phyloP scores from a whole-genome alignment of 2,113 vertebrate species.

The Lagopus muta region DNA sequence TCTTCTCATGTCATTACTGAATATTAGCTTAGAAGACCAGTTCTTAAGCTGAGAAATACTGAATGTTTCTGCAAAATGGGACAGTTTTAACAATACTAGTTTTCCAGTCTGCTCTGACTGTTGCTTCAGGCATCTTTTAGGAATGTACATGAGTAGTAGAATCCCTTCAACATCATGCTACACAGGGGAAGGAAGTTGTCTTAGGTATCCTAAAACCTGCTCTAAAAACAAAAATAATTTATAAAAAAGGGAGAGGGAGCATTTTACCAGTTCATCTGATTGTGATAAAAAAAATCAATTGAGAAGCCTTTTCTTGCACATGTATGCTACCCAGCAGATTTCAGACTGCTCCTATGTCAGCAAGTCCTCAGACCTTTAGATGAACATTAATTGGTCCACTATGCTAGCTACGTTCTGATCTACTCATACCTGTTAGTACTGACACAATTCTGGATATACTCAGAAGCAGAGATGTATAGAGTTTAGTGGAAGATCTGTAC shows the following conservation, averaged over 20 bases:
- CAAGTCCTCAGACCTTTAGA: neutral
- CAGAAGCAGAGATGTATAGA: neutral
- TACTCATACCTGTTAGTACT: neutral
- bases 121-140: neutral
- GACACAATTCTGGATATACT: neutral
- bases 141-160: neutral
- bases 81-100: neutral
- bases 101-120: neutral
- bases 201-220: neutral
- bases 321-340: neutral
- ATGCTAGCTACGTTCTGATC: neutral
- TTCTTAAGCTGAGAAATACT: neutral
- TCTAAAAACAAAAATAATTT: neutral
- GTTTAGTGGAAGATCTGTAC: neutral
- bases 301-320: neutral
- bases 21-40: neutral
- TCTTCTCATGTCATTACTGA: neutral
- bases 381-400: neutral
- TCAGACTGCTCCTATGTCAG: neutral
- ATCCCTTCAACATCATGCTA: neutral
- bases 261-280: neutral
- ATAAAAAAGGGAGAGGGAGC: neutral
- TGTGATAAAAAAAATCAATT: neutral
- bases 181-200: neutral
- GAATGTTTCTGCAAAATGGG: neutral